Evolutionary conservation across 2,797 vertebrate species (phyloP).

Genomic region (Thripadectes ignobilis): DNA sequence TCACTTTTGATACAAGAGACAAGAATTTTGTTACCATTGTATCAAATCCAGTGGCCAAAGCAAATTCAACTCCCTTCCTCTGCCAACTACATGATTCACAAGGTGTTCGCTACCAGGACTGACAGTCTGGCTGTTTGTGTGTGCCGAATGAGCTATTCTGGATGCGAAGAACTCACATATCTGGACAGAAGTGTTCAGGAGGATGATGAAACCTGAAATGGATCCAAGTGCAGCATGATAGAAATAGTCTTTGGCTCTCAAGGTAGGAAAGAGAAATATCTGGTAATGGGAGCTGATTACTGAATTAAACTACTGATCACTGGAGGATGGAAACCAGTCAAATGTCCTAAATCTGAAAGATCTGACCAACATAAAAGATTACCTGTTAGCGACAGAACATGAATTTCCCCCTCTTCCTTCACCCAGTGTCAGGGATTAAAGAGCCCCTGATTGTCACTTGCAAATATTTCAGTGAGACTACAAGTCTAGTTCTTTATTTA

Average conservation of each 20-base stretch:
- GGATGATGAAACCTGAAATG: conserved; percentile 1
- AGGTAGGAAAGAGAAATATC: conserved; percentile 16
- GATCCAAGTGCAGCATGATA: conserved; percentile 21
- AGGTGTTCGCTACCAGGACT: conserved; percentile 25
- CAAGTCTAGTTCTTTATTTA: neutral
- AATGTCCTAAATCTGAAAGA: neutral
- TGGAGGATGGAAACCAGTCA: neutral
- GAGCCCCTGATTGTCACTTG: neutral
- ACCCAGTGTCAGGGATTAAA: neutral
- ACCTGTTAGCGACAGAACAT: neutral
- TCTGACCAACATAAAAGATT: neutral
- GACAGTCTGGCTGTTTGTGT: neutral
- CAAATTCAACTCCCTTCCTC: neutral
- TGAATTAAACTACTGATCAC: neutral
- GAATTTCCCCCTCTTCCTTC: neutral
- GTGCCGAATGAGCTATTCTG: neutral
- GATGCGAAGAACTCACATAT: neutral
- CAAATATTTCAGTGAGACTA: neutral
- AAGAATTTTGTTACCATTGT: conserved; percentile 36
- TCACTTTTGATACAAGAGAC: neutral
- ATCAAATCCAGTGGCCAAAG: conserved; percentile 29
- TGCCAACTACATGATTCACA: conserved; percentile 58
- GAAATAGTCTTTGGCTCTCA: conserved; percentile 18
- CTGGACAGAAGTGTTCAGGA: conserved; percentile 20
- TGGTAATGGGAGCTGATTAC: neutral